phyloP scores from a whole-genome alignment of 2,113 vertebrate species.

The Serinus canaria region DNA sequence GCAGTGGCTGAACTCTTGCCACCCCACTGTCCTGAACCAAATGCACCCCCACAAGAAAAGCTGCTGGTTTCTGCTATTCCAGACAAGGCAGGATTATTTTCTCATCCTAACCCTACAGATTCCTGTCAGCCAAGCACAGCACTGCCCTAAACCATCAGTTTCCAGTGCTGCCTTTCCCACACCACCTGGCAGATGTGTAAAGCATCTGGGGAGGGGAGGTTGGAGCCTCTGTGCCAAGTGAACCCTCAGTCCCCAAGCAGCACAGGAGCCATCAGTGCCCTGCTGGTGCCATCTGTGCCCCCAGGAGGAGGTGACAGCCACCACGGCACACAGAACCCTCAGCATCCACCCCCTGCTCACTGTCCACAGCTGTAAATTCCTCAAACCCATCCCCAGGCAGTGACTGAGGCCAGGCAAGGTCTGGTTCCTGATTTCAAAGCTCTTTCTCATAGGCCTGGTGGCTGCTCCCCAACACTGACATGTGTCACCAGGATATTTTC shows the following conservation, averaged over 20 bases:
- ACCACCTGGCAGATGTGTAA: neutral
- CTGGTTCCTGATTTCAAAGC: neutral
- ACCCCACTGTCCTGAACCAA: neutral
- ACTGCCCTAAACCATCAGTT: neutral
- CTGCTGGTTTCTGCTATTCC: neutral
- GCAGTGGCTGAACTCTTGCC: neutral
- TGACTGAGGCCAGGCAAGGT: neutral
- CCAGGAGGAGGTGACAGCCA: neutral
- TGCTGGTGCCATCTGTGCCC: neutral
- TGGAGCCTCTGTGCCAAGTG: neutral
- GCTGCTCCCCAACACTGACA: neutral
- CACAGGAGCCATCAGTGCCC: neutral
- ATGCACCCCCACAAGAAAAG: neutral
- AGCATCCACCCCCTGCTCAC: rapidly evolving
- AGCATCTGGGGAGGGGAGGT: neutral
- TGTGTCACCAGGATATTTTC: too few relatives aligned
- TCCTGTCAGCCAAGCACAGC: neutral
- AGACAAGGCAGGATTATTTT: neutral
- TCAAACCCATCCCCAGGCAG: neutral
- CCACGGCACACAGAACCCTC: neutral
- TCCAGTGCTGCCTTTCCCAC: neutral
- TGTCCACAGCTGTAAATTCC: neutral
- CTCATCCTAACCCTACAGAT: neutral
- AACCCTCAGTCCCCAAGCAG: neutral
- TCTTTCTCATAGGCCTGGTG: neutral